Percentiles rank a stretch among this genome's conserved stretches.
phyloP scores from a whole-genome alignment of 2,888 invertebrate genomes.

The Acleris holmiana region DNA sequence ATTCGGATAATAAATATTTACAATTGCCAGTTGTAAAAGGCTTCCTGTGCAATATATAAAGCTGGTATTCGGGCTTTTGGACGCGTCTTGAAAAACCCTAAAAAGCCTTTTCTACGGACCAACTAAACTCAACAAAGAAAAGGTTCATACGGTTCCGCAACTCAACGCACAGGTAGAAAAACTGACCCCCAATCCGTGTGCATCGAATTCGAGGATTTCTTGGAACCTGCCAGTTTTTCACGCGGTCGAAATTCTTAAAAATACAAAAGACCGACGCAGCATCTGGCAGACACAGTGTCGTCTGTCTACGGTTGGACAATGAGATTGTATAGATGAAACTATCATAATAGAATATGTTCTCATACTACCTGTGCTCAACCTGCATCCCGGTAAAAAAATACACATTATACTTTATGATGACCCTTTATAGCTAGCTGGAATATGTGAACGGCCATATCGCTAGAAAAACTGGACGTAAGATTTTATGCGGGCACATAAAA shows the following conservation, averaged over 20 bases:
- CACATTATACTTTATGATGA: constrained; percentile 13
- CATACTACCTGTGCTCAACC: constrained; percentile 59
- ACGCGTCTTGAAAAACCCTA: constrained; percentile 28
- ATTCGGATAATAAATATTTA: constrained; percentile 41
- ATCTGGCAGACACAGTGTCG: constrained; percentile 78
- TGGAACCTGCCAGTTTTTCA: constrained; percentile 57
- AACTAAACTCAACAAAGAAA: constrained; percentile 18
- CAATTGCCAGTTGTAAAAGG: constrained; percentile 45
- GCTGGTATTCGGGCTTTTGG: not conserved
- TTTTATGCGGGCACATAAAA: constrained; percentile 34
- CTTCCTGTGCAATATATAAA: constrained; percentile 3
- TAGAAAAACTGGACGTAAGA: constrained; percentile 28
- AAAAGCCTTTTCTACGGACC: constrained; percentile 9
- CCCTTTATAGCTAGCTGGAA: constrained; percentile 14
- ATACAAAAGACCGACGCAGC: constrained; percentile 58
- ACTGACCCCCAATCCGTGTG: constrained; percentile 56
- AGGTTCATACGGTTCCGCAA: constrained; percentile 13
- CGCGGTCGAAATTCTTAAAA: constrained; percentile 45
- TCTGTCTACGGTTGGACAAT: constrained; percentile 58
- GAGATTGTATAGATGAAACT: constrained; percentile 38
- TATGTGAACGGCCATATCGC: constrained; percentile 16
- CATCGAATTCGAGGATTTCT: constrained; percentile 60
- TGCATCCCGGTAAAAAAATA: constrained; percentile 40
- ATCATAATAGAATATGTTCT: constrained; percentile 33
- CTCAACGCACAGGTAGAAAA: constrained; percentile 35